Evolutionary conservation across 2,797 vertebrate genomes (phyloP).

Genomic region (Acanthopagrus latus): DNA sequence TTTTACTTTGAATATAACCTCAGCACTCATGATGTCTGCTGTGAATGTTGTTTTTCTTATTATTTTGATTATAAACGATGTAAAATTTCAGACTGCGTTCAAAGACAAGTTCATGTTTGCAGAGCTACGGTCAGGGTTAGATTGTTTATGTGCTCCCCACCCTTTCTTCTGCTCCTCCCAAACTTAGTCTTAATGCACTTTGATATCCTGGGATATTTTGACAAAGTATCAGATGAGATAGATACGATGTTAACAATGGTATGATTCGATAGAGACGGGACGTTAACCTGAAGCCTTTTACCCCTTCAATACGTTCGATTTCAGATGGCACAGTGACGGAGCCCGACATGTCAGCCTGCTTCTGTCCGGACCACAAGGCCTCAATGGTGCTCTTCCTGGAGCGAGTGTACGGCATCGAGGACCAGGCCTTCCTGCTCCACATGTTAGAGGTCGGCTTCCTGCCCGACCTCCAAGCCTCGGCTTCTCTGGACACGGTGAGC

Average conservation of each 20-base stretch:
- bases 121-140: too few relatives aligned
- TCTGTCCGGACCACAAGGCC: constrained; percentile 98
- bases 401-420: constrained; percentile 96
- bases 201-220: not conserved
- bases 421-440: constrained; percentile 96
- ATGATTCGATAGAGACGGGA: not conserved
- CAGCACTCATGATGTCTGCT: not conserved
- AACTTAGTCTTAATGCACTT: not conserved
- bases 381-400: constrained; percentile 99
- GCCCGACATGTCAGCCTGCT: constrained; percentile 95
- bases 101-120: not conserved
- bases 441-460: constrained; percentile 97
- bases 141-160: not conserved
- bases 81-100: not conserved
- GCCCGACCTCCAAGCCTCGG: constrained; percentile 94
- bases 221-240: not conserved
- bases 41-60: not conserved
- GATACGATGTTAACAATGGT: not conserved
- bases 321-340: constrained; percentile 94
- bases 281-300: not conserved
- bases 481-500: constrained; percentile 95
- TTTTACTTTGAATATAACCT: not conserved
- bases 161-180: not conserved
- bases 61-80: not conserved
- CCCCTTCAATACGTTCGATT: constrained; percentile 30